Evolutionary conservation across 2,888 invertebrate genomes (phyloP), one percentile per base, ranked within the genome.

Genomic region (Colletes collaris): DNA sequence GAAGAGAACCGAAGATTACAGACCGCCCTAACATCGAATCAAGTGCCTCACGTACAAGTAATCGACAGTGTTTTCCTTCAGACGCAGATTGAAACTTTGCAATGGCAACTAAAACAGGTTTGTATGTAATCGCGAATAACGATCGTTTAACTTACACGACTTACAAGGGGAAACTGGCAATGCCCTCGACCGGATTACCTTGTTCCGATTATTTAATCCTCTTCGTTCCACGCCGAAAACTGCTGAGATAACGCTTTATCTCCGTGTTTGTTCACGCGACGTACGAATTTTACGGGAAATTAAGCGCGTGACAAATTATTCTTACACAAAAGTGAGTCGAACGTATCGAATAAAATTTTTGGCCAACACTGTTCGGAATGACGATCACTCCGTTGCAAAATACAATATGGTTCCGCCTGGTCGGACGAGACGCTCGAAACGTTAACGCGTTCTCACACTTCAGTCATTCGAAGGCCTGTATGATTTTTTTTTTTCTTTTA

Each of bases 91-190:
- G 95, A 96, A 88, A 96, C 96, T 13, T 93, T 96, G 79, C 94
- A 96, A 89, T 96, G 96, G 96, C 96, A 96, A 90, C 92, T 96
- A 60, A 95, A 95, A 92, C 96, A 96, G 95, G 96, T 96, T 80
- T 69, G 75, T 76, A 78, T 71, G 46, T 70, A 63, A 68, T 66
- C 69, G 16, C 63, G 59, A 63, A 59, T 37, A 35, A 65, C 65
- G 59, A 60, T 64, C 69, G n/a, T 55, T 79, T 67, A 77, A 67
- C 49, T 71, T 60, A 55, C 55, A 27, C 10, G 63, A 44, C 55
- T 52, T 44, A 60, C 59, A 55, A 63, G 67, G 62, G 37, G 49
- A 56, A 76, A 79, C 64, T 66, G 82, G 79, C 75, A 84, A 70
- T 73, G 63, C 49, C 40, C 67, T 60, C 78, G 84, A 82, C 85